Conservation (phyloP, 2,888 invertebrate species). For the Thymelicus lineola region DNA sequence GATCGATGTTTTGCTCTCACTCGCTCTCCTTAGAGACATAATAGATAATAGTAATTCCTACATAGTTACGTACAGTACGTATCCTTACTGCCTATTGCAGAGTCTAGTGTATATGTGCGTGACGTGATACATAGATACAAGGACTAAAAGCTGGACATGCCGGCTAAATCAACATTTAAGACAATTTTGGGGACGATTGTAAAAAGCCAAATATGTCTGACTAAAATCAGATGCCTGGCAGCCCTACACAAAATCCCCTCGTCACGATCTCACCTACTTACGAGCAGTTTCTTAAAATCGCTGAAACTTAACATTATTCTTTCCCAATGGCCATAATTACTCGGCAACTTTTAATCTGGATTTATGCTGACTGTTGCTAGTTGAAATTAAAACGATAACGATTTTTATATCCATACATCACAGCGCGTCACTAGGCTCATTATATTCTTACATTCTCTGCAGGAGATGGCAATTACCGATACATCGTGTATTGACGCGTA, state of each 20-base stretch:
- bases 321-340: background rate
- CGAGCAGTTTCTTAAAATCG: conserved; percentile 37
- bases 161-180: no score
- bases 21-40: no score
- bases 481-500: conserved; percentile 53
- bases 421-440: conserved; percentile 43
- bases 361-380: conserved; percentile 5
- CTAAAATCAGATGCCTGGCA: no score
- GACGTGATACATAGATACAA: no score
- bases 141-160: no score
- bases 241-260: conserved; percentile 48
- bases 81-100: no score
- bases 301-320: background rate
- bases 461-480: conserved; percentile 74
- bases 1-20: no score
- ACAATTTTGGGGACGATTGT: no score
- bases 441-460: conserved; percentile 44
- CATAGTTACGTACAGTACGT: no score
- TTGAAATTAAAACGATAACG: conserved; percentile 32
- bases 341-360: conserved; percentile 4
- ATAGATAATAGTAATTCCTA: no score
- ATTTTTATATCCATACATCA: conserved; percentile 40
- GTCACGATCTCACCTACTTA: conserved; percentile 65
- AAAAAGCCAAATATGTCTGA: no score
- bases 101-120: no score